Evolutionary conservation across 1,140 invertebrate species (phyloP).

Genomic region (Harlomillsia oculata): DNA sequence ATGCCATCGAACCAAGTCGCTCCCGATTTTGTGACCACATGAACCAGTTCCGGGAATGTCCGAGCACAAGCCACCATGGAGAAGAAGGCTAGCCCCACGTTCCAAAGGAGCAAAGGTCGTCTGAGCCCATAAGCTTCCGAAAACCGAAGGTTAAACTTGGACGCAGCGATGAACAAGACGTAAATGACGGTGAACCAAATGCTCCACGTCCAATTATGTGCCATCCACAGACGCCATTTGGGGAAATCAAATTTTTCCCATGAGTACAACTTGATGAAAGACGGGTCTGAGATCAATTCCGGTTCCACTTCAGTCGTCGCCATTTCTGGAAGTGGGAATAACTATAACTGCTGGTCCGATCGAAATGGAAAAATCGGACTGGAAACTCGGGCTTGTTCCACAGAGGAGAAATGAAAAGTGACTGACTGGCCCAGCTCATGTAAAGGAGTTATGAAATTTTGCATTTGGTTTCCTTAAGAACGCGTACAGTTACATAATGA

Average conservation of each 20-base stretch:
- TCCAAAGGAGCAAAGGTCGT: constrained; percentile 12
- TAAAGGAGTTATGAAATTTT: no score
- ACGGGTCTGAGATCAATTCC: neutral
- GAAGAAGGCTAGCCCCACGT: constrained; percentile 10
- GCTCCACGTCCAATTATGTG: constrained; percentile 11
- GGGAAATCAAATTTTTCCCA: constrained; percentile 12
- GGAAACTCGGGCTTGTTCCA: no score
- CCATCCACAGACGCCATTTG: constrained; percentile 11
- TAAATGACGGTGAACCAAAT: constrained; percentile 2
- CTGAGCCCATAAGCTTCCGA: constrained; percentile 13
- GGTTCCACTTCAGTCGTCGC: no score
- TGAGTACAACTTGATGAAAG: constrained; percentile 9
- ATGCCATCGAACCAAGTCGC: no score
- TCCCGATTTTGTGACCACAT: constrained; percentile 6
- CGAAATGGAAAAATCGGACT: neutral
- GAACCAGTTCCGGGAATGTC: constrained; percentile 12
- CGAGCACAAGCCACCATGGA: constrained; percentile 14
- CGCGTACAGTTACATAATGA: no score
- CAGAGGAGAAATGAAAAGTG: no score
- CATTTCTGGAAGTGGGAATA: no score
- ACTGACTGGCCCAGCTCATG: no score
- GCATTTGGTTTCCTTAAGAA: no score
- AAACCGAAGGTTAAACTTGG: constrained; percentile 5
- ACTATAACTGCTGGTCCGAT: no score
- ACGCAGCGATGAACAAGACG: neutral